phyloP scores from a whole-genome alignment of 2,888 invertebrate species.

The Unio delphinus region DNA sequence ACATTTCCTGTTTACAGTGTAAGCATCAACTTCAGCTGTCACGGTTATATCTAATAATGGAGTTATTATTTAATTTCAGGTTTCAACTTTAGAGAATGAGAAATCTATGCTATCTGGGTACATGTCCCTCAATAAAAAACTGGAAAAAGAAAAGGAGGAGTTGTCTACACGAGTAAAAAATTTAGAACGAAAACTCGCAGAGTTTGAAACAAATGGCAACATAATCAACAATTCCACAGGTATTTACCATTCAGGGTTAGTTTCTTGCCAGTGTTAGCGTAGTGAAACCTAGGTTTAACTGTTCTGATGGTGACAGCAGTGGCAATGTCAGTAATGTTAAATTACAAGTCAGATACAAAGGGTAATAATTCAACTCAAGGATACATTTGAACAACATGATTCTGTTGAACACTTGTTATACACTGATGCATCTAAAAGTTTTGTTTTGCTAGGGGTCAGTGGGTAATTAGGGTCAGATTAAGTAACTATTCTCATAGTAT shows the following conservation, averaged over 20 bases:
- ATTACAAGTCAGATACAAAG: too few relatives aligned
- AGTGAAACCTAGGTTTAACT: too few relatives aligned
- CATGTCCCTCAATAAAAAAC: constrained; percentile 33
- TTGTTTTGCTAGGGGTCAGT: too few relatives aligned
- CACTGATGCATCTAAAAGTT: too few relatives aligned
- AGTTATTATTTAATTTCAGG: constrained; percentile 23
- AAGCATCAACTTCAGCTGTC: neutral
- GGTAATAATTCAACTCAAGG: too few relatives aligned
- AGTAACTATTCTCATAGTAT: too few relatives aligned
- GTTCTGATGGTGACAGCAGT: too few relatives aligned
- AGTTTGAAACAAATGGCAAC: constrained; percentile 45
- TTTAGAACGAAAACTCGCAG: constrained; percentile 51
- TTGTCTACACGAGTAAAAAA: constrained; percentile 49
- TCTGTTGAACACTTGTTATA: too few relatives aligned
- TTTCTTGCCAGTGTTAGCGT: too few relatives aligned
- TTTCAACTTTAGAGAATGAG: constrained; percentile 51
- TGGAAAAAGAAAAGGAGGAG: constrained; percentile 51
- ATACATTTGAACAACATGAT: too few relatives aligned
- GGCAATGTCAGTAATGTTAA: too few relatives aligned
- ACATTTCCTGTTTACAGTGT: neutral
- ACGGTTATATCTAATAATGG: constrained; percentile 1
- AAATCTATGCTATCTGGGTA: constrained; percentile 37
- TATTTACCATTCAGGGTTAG: constrained; percentile 3
- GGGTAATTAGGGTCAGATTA: too few relatives aligned
- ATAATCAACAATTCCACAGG: constrained; percentile 19